phyloP scores from a whole-genome alignment of 2,113 vertebrate genomes.

The Carassius gibelio region DNA sequence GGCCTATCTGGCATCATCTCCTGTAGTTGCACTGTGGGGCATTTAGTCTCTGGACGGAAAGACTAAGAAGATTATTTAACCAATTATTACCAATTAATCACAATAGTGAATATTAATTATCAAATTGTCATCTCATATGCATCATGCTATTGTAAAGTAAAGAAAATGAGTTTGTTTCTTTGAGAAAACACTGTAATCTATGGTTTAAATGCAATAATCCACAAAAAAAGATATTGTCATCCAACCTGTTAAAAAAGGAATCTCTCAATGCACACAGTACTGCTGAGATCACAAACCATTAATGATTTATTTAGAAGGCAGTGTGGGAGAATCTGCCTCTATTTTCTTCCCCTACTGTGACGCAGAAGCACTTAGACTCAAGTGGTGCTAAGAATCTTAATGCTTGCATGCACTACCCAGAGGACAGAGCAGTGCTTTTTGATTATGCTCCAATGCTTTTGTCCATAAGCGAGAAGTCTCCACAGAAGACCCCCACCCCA shows the following conservation, averaged over 20 bases:
- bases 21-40: neutral
- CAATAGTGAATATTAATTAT: too few species aligned
- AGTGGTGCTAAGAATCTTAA: conserved; percentile 59
- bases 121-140: neutral
- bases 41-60: neutral
- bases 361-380: conserved; percentile 50
- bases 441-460: conserved; percentile 28
- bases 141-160: neutral
- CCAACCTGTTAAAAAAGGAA: neutral
- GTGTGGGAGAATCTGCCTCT: conserved; percentile 31
- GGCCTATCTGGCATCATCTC: neutral
- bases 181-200: neutral
- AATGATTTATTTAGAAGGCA: conserved; percentile 33
- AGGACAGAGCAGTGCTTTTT: conserved; percentile 42
- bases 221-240: neutral
- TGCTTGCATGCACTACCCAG: conserved; percentile 53
- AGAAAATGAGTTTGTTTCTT: neutral
- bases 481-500: neutral
- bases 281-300: conserved; percentile 17
- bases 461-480: conserved; percentile 23
- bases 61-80: too few species aligned
- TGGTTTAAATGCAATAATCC: neutral
- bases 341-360: conserved; percentile 55
- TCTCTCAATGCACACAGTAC: neutral
- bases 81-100: too few species aligned